Evolutionary conservation across 2,797 vertebrate genomes (phyloP).

Genomic region (Huso huso): DNA sequence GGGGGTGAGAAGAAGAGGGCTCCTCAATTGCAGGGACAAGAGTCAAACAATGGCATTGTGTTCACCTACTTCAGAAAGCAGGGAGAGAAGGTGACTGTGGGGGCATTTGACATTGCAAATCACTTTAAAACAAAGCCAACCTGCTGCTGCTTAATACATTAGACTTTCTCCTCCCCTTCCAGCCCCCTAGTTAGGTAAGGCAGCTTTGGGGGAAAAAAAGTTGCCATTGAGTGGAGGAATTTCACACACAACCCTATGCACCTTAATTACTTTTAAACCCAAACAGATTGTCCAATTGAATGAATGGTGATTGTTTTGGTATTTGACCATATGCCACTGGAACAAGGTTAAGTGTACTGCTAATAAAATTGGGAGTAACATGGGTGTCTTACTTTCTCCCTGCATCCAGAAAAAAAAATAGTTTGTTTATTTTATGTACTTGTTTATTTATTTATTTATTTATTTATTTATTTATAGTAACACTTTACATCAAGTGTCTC

Average conservation of each 20-base stretch:
- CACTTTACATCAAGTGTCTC: too few relatives aligned
- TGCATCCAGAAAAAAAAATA: too few relatives aligned
- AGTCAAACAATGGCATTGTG: conserved; percentile 53
- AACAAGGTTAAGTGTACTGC: too few relatives aligned
- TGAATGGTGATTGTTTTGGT: not conserved
- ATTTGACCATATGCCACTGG: not conserved
- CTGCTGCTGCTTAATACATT: conserved; percentile 42
- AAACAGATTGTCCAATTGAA: not conserved
- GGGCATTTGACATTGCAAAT: conserved; percentile 43
- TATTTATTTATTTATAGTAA: too few relatives aligned
- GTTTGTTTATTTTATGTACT: too few relatives aligned
- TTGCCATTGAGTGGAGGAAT: conserved; percentile 48
- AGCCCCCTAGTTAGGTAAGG: conserved; percentile 43
- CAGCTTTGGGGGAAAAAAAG: conserved; percentile 12
- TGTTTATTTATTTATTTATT: too few relatives aligned
- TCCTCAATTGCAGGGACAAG: conserved; percentile 25
- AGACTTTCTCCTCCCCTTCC: conserved; percentile 20
- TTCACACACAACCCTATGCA: conserved; percentile 23
- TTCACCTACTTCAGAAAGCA: conserved; percentile 51
- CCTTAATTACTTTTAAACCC: conserved; percentile 21
- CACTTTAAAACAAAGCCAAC: conserved; percentile 32
- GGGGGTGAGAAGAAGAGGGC: conserved; percentile 45
- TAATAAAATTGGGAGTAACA: too few relatives aligned
- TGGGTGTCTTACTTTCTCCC: too few relatives aligned
- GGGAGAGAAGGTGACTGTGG: conserved; percentile 50